phyloP scores from a whole-genome alignment of 2,888 invertebrate species.

The Timandra comae region DNA sequence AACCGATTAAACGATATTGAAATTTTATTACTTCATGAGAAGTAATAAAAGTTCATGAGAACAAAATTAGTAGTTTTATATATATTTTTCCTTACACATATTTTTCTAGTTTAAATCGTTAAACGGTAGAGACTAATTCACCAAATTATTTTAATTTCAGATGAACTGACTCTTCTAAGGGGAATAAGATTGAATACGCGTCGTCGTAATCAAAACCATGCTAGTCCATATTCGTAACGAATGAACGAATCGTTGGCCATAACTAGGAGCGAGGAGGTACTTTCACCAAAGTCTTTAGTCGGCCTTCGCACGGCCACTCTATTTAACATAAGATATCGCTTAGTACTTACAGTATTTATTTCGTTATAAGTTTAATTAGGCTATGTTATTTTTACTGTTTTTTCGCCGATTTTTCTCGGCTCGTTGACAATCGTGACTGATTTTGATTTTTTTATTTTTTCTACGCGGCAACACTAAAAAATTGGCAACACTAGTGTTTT shows the following conservation, averaged over 20 bases:
- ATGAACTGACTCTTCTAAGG: constrained; percentile 2
- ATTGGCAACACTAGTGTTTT: constrained; percentile 14
- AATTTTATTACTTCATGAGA: no score
- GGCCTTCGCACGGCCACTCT: constrained; percentile 35
- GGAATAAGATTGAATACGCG: constrained; percentile 27
- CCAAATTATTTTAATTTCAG: background rate
- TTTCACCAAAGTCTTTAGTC: constrained; percentile 65
- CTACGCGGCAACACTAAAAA: constrained; percentile 12
- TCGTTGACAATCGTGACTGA: constrained; percentile 49
- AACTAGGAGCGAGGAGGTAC: constrained; percentile 45
- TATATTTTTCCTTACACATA: no score
- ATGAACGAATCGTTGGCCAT: constrained; percentile 70
- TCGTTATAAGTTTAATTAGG: constrained; percentile 54
- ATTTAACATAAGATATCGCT: constrained; percentile 34
- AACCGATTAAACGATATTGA: no score
- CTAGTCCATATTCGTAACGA: constrained; percentile 70
- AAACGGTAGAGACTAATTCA: no score
- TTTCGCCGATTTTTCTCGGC: constrained; percentile 34
- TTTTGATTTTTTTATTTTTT: no score
- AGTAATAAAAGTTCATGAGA: no score
- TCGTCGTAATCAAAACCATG: constrained; percentile 64
- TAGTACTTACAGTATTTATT: constrained; percentile 77
- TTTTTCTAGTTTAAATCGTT: no score
- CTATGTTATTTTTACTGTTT: constrained; percentile 36
- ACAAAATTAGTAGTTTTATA: no score